Percentiles rank a stretch among this genome's conserved stretches.
phyloP scores from a whole-genome alignment of 2,888 invertebrate genomes.

The Rapana venosa region DNA sequence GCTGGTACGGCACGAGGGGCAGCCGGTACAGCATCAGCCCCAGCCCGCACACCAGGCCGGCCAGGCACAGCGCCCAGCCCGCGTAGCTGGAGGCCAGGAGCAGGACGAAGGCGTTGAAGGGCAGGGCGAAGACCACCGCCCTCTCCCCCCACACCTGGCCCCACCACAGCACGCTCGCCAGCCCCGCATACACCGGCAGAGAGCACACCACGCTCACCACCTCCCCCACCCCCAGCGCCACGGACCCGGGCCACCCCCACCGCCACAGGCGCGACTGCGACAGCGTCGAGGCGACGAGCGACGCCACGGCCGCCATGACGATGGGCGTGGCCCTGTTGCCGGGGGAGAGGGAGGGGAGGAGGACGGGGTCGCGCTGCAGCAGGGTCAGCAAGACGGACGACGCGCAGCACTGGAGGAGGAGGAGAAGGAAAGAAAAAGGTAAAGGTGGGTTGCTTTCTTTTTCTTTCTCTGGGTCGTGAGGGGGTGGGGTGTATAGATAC shows the following conservation, averaged over 20 bases:
- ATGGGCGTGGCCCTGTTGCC: constrained; percentile 68
- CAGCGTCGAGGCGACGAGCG: constrained; percentile 61
- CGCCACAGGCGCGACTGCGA: constrained; percentile 61
- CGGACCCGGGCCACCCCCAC: neutral
- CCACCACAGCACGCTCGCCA: constrained; percentile 68
- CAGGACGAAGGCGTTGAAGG: constrained; percentile 62
- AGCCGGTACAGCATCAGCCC: constrained; percentile 69
- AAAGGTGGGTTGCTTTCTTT: neutral
- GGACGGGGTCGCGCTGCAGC: constrained; percentile 64
- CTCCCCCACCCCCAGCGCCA: constrained; percentile 61
- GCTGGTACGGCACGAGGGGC: constrained; percentile 57
- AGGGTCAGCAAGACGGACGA: constrained; percentile 63
- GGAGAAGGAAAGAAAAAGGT: neutral
- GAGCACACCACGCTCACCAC: constrained; percentile 57
- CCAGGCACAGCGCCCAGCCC: constrained; percentile 60
- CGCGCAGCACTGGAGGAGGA: constrained; percentile 66
- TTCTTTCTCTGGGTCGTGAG: neutral
- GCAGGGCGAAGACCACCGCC: constrained; percentile 66
- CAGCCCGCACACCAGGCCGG: constrained; percentile 59
- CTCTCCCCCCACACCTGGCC: constrained; percentile 62
- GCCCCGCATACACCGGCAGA: constrained; percentile 63
- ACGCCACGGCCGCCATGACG: constrained; percentile 58
- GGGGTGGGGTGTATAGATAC: too few relatives aligned
- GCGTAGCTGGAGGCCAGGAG: constrained; percentile 65
- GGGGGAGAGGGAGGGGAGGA: constrained; percentile 60